phyloP scores from a whole-genome alignment of 2,113 vertebrate species.

The Uropsilus gracilis region DNA sequence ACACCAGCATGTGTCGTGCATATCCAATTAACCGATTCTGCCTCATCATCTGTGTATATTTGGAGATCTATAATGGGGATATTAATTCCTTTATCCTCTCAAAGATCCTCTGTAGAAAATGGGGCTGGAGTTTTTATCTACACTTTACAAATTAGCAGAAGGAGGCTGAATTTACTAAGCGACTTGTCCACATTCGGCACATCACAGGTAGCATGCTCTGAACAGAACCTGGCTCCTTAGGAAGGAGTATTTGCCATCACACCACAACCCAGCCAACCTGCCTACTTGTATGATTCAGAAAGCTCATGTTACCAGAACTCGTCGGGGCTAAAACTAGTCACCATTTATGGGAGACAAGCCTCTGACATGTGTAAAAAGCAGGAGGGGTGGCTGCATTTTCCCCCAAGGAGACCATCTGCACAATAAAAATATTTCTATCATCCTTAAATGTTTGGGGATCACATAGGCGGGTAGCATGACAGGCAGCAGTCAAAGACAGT shows the following conservation, averaged over 20 bases:
- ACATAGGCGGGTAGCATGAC: background rate
- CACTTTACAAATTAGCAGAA: background rate
- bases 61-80: background rate
- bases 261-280: background rate
- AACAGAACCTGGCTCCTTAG: background rate
- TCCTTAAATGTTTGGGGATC: conserved; percentile 35
- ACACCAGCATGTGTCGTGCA: rapidly evolving
- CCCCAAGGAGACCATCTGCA: conserved; percentile 68
- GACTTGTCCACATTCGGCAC: background rate
- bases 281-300: background rate
- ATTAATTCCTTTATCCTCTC: background rate
- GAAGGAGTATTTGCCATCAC: background rate
- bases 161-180: background rate
- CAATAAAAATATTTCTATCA: too few relatives aligned
- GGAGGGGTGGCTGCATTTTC: conserved; percentile 56
- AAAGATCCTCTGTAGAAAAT: conserved; percentile 6
- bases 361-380: conserved; percentile 62
- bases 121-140: background rate
- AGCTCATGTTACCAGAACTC: background rate
- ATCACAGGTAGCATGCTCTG: background rate
- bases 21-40: background rate
- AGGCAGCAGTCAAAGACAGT: background rate
- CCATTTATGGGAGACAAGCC: background rate
- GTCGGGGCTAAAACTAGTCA: conserved; percentile 63
- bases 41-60: background rate